Evolutionary conservation across 2,797 vertebrate species (phyloP).

Genomic region (Tokudaia tokunoshimensis): DNA sequence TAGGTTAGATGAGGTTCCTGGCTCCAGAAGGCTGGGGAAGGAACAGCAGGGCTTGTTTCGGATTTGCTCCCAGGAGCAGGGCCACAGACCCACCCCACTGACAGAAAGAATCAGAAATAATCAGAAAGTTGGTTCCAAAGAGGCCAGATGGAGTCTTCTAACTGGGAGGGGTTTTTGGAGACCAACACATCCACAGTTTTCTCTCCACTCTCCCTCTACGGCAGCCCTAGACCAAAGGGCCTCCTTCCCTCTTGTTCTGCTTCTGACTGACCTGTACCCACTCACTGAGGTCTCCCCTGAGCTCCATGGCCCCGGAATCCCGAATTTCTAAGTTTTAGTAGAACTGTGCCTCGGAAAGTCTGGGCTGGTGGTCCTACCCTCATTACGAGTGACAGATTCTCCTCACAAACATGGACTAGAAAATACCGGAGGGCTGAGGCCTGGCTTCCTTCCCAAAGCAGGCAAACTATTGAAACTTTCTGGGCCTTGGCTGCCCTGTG

Average conservation of each 20-base stretch:
- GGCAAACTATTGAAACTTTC: neutral
- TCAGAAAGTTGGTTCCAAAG: neutral
- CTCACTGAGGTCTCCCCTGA: neutral
- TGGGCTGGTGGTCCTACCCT: neutral
- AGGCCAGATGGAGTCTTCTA: slow-evolving; percentile 1
- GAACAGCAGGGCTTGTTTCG: neutral
- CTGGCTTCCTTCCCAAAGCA: neutral
- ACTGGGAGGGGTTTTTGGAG: neutral
- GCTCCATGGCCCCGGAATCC: neutral
- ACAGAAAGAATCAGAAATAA: neutral
- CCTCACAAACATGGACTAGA: neutral
- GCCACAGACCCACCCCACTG: neutral
- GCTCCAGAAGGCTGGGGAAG: neutral
- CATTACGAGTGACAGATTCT: neutral
- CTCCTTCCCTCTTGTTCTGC: neutral
- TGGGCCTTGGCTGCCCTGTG: neutral
- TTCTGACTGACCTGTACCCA: neutral
- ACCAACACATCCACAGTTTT: neutral
- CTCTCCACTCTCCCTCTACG: neutral
- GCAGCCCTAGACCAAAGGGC: neutral
- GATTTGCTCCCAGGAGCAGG: neutral
- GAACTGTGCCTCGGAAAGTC: neutral
- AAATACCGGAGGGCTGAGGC: neutral
- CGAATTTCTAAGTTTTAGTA: neutral
- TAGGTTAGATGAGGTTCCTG: neutral